Percentiles rank a stretch among this genome's conserved stretches.
Conservation (phyloP, 1,140 invertebrate genomes). For the Calliphora vicina region DNA sequence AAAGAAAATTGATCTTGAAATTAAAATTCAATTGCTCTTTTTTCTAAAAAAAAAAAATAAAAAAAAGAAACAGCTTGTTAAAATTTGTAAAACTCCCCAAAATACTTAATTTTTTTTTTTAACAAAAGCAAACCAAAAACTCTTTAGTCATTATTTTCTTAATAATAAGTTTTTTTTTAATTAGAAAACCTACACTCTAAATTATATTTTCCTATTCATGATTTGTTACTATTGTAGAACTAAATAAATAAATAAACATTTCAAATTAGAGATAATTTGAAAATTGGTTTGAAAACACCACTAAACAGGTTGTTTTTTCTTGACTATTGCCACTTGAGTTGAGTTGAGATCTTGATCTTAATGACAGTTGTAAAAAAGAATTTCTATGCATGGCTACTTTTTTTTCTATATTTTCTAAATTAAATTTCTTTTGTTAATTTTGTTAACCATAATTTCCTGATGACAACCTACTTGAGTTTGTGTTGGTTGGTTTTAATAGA, state of each 20-base stretch:
- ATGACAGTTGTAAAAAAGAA: neutral
- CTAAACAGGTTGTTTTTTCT: constrained; percentile 8
- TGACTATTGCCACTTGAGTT: constrained; percentile 4
- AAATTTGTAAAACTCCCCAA: too few relatives aligned
- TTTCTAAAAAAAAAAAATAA: neutral
- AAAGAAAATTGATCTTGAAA: neutral
- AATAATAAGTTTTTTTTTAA: constrained; percentile 15
- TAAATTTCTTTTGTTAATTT: neutral
- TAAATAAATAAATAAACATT: constrained; percentile 30
- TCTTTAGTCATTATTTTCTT: constrained; percentile 23
- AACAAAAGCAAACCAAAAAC: neutral
- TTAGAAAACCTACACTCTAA: constrained; percentile 1
- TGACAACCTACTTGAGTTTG: constrained; percentile 7
- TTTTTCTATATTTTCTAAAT: neutral
- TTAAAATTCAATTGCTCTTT: neutral
- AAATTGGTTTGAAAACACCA: constrained; percentile 28
- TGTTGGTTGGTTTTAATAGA: constrained; percentile 19
- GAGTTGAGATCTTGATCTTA: neutral
- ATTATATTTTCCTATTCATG: neutral
- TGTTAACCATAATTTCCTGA: neutral
- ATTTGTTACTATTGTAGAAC: neutral
- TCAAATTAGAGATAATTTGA: constrained; percentile 20
- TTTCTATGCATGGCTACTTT: neutral
- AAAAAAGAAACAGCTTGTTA: too few relatives aligned
- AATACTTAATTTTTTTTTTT: too few relatives aligned